These are phyloP conservation scores for Eledona agricola DNA, from an alignment of 2,888 invertebrate species.

Conservation along the genomic window DNA sequence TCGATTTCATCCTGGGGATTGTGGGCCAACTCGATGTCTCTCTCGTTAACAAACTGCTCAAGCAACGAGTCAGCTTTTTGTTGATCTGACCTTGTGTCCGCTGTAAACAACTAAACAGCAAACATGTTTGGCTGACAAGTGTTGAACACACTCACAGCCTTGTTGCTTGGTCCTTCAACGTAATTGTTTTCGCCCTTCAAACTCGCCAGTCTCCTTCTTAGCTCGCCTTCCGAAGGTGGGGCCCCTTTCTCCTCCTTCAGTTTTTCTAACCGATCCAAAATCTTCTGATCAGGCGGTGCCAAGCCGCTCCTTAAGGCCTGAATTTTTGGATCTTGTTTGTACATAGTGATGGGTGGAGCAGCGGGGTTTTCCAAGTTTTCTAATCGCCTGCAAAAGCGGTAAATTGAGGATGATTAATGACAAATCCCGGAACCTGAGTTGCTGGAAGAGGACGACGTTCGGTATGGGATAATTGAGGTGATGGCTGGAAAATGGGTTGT, in stretches of 20 bases:
- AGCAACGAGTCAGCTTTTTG: constrained; percentile 78
- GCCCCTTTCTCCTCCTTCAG: constrained; percentile 68
- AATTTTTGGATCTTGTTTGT: constrained; percentile 60
- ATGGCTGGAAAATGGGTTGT: constrained; percentile 8
- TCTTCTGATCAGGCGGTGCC: constrained; percentile 68
- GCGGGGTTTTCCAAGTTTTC: constrained; percentile 67
- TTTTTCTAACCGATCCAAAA: constrained; percentile 73
- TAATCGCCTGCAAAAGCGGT: constrained; percentile 58
- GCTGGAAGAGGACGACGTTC: constrained; percentile 7
- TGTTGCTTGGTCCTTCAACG: constrained; percentile 55
- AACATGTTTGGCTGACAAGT: constrained; percentile 1
- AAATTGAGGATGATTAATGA: too few species aligned
- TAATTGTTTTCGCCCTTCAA: constrained; percentile 69
- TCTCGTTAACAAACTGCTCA: constrained; percentile 62
- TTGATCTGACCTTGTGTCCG: constrained; percentile 72
- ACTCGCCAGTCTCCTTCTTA: constrained; percentile 71
- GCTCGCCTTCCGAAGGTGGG: constrained; percentile 71
- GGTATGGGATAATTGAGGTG: constrained; percentile 11
- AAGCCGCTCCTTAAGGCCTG: constrained; percentile 59
- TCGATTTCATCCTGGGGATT: constrained; percentile 67
- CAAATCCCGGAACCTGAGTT: constrained; percentile 18
- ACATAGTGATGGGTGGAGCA: constrained; percentile 67
- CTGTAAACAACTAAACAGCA: constrained; percentile 60
- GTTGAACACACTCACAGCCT: neutral
- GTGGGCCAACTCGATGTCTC: constrained; percentile 62